These are phyloP conservation scores for Menura novaehollandiae DNA, from an alignment of 2,113 vertebrate genomes.

Conservation along the genomic window DNA sequence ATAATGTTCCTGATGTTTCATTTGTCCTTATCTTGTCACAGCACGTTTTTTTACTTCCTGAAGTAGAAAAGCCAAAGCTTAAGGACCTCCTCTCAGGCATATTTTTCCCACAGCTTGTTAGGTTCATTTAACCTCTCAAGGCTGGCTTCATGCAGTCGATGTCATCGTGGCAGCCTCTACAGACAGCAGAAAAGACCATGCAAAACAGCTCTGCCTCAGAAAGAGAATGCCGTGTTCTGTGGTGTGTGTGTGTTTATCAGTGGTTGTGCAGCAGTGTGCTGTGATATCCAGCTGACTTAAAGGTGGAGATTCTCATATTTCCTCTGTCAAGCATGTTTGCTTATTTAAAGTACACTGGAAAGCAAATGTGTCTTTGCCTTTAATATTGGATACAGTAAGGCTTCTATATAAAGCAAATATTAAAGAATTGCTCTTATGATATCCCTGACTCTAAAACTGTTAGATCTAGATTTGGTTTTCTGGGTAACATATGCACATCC, in stretches of 20 bases:
- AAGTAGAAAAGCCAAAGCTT: not conserved
- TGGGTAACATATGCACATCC: conserved; percentile 50
- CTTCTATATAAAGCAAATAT: not conserved
- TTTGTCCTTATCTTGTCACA: not conserved
- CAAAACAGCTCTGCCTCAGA: not conserved
- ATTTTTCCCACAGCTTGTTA: not conserved
- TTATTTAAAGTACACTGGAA: not conserved
- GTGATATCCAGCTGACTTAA: not conserved
- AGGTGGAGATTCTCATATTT: not conserved
- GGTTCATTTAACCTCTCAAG: not conserved
- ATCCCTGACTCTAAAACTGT: not conserved
- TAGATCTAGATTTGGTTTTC: conserved; percentile 36
- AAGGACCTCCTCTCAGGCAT: not conserved
- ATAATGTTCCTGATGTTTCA: not conserved
- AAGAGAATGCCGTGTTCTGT: accelerated
- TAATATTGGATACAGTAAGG: not conserved
- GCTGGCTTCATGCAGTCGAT: not conserved
- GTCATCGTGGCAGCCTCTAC: not conserved
- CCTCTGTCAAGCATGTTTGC: not conserved
- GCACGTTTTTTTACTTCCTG: not conserved
- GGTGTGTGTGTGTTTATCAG: not conserved
- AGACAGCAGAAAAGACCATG: not conserved
- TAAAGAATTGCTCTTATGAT: not conserved
- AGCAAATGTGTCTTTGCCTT: not conserved
- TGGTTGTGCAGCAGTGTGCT: not conserved